phyloP scores from a whole-genome alignment of 2,797 vertebrate species.

The Aphelocoma californica region DNA sequence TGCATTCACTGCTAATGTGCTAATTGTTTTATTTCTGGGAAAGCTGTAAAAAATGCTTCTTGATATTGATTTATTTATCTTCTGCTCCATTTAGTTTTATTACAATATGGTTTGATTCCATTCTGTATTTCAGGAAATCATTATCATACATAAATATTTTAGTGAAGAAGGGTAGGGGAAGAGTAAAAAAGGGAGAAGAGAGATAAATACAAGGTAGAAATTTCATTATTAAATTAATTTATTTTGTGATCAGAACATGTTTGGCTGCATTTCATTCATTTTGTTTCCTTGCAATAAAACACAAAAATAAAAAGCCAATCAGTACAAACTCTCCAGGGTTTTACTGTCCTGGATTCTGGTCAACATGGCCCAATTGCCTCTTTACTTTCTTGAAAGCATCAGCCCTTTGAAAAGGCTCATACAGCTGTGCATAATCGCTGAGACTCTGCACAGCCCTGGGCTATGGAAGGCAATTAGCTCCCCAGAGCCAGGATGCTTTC shows the following conservation, averaged over 20 bases:
- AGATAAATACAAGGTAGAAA: neutral
- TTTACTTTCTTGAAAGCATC: neutral
- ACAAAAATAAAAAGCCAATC: neutral
- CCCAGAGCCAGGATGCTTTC: neutral
- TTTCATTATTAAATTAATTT: neutral
- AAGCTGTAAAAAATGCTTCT: slow-evolving; percentile 3
- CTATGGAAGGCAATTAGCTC: neutral
- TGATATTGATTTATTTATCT: slow-evolving; percentile 23
- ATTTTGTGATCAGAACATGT: neutral
- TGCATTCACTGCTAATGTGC: neutral
- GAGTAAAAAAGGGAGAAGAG: neutral
- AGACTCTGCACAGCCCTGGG: neutral
- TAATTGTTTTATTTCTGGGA: slow-evolving; percentile 52
- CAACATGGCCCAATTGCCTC: neutral
- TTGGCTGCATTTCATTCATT: neutral
- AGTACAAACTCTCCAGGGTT: slow-evolving; percentile 10
- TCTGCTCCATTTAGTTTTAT: slow-evolving; percentile 34
- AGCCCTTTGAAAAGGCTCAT: neutral
- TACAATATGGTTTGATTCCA: slow-evolving; percentile 21
- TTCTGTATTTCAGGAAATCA: slow-evolving; percentile 7
- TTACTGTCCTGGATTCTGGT: slow-evolving; percentile 31
- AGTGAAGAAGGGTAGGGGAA: neutral
- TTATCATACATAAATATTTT: neutral
- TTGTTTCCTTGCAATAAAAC: neutral
- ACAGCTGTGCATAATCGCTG: slow-evolving; percentile 2